Percentiles rank a stretch among this genome's conserved stretches.
phyloP scores from a whole-genome alignment of 2,797 vertebrate species.

The Argentina silus region DNA sequence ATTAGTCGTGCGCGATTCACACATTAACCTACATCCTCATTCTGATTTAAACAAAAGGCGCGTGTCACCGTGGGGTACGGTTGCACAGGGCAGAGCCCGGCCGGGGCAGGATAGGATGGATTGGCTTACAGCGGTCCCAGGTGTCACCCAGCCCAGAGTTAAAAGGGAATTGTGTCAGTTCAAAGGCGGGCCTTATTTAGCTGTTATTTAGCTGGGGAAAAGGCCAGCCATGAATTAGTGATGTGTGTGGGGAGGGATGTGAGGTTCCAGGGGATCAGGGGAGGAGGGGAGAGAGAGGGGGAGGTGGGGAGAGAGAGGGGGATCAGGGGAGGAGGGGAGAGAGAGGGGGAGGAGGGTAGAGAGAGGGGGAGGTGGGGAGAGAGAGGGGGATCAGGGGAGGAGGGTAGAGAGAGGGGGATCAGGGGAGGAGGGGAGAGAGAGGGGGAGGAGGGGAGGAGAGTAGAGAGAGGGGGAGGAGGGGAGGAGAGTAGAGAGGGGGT shows the following conservation, averaged over 20 bases:
- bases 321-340: slow-evolving; percentile 41
- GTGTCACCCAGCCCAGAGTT: slow-evolving; percentile 52
- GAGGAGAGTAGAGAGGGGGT: no score
- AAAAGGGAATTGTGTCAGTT: slow-evolving; percentile 52
- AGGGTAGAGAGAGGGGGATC: slow-evolving; percentile 46
- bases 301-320: no score
- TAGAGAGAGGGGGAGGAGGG: no score
- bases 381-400: slow-evolving; percentile 5
- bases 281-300: no score
- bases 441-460: no score
- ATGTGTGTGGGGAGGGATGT: slow-evolving; percentile 43
- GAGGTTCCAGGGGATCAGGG: no score
- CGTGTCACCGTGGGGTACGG: slow-evolving; percentile 39
- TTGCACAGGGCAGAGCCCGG: slow-evolving; percentile 43
- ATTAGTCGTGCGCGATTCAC: slow-evolving; percentile 42
- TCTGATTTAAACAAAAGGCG: slow-evolving; percentile 49
- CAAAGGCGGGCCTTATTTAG: slow-evolving; percentile 59
- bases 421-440: neutral
- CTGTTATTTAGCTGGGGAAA: slow-evolving; percentile 51
- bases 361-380: slow-evolving; percentile 22
- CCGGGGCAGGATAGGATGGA: slow-evolving; percentile 9
- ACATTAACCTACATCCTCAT: slow-evolving; percentile 63
- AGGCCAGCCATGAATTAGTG: slow-evolving; percentile 65
- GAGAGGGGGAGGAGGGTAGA: slow-evolving; percentile 45
- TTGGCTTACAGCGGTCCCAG: slow-evolving; percentile 54